A percentile compares a stretch with the other conserved stretches of the same genome.
Conservation (phyloP, 1,140 invertebrate genomes). For the Platorchestia sp. region DNA sequence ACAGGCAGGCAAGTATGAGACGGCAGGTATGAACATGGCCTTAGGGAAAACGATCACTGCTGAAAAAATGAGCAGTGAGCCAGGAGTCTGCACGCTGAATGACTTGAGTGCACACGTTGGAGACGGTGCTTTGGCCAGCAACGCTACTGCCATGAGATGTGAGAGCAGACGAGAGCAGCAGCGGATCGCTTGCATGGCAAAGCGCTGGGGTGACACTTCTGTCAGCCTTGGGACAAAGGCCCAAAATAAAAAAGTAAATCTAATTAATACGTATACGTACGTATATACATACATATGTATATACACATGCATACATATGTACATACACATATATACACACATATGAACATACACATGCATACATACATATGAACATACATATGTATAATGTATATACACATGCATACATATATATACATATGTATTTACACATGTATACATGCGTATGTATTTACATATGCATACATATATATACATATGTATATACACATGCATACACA, state of each 20-base stretch:
- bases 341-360: too few species aligned
- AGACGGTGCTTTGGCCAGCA: neutral
- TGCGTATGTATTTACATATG: too few species aligned
- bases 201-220: neutral
- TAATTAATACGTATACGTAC: neutral
- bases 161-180: neutral
- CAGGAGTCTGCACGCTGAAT: neutral
- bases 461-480: too few species aligned
- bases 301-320: too few species aligned
- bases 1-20: neutral
- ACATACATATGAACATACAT: too few species aligned
- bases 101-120: neutral
- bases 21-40: neutral
- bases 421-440: too few species aligned
- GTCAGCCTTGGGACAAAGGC: neutral
- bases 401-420: too few species aligned
- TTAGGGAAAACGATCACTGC: neutral
- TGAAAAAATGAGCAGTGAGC: neutral
- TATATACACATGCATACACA: too few species aligned
- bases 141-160: neutral
- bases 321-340: too few species aligned
- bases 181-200: neutral
- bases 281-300: too few species aligned
- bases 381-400: too few species aligned
- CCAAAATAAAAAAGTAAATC: neutral